phyloP scores from a whole-genome alignment of 2,888 invertebrate species.

The Tubiluchus corallicola region DNA sequence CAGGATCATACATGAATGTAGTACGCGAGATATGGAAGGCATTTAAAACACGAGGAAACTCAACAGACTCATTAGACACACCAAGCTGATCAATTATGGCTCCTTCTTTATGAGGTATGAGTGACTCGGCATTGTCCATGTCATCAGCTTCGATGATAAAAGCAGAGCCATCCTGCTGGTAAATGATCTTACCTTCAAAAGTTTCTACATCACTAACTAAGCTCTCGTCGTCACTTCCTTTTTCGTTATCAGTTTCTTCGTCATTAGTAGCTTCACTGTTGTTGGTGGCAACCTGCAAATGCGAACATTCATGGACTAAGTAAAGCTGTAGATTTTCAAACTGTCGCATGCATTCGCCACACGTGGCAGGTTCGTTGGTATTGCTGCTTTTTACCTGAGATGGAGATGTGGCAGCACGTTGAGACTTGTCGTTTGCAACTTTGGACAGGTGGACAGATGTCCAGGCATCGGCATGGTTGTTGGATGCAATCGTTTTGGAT shows the following conservation, averaged over 20 bases:
- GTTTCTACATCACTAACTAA: slow-evolving; percentile 12
- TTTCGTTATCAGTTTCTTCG: not conserved
- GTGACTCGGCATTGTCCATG: slow-evolving; percentile 41
- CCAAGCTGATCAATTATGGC: slow-evolving; percentile 55
- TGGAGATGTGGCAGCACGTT: too few species aligned
- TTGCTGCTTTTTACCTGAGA: too few species aligned
- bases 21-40: slow-evolving; percentile 61
- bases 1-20: slow-evolving; percentile 21
- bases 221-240: not conserved
- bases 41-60: slow-evolving; percentile 55
- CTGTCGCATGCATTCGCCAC: slow-evolving; percentile 1
- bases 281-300: too few species aligned
- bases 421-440: too few species aligned
- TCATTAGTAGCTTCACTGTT: too few species aligned
- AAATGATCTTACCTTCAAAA: slow-evolving; percentile 91
- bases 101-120: slow-evolving; percentile 46
- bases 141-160: slow-evolving; percentile 62
- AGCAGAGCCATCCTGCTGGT: slow-evolving; percentile 90
- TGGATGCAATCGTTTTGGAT: too few species aligned
- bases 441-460: too few species aligned
- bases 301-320: not conserved
- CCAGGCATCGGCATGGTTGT: too few species aligned
- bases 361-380: not conserved
- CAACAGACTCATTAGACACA: not conserved
- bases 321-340: not conserved